Conservation (phyloP, 2,113 vertebrate genomes). For the Muntiacus muntjak region DNA sequence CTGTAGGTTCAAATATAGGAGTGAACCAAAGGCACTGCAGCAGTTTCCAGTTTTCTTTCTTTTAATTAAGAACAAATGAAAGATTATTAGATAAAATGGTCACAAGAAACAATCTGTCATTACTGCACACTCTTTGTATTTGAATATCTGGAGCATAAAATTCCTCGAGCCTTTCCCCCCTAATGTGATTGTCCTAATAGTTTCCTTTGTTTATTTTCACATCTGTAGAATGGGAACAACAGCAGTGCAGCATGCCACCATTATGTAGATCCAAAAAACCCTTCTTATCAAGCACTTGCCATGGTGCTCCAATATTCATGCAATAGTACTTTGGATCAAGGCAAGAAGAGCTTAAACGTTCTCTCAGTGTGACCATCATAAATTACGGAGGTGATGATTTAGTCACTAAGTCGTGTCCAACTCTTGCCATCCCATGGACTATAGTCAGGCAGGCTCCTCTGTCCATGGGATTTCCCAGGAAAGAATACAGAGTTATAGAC, state of each 20-base stretch:
- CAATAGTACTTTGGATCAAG: background rate
- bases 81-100: background rate
- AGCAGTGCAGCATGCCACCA: background rate
- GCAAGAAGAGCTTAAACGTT: background rate
- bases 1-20: background rate
- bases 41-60: background rate
- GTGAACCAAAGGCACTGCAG: background rate
- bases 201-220: background rate
- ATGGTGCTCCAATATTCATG: background rate
- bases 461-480: background rate
- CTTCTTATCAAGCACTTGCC: background rate
- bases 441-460: background rate
- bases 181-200: background rate
- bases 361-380: background rate
- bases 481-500: background rate
- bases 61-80: background rate
- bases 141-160: background rate
- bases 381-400: background rate
- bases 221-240: background rate
- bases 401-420: background rate
- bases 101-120: background rate
- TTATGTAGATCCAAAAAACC: background rate
- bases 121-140: background rate
- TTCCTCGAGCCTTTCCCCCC: background rate
- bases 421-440: background rate